Conservation (phyloP, 1,140 invertebrate species). For the Gryllus bimaculatus region DNA sequence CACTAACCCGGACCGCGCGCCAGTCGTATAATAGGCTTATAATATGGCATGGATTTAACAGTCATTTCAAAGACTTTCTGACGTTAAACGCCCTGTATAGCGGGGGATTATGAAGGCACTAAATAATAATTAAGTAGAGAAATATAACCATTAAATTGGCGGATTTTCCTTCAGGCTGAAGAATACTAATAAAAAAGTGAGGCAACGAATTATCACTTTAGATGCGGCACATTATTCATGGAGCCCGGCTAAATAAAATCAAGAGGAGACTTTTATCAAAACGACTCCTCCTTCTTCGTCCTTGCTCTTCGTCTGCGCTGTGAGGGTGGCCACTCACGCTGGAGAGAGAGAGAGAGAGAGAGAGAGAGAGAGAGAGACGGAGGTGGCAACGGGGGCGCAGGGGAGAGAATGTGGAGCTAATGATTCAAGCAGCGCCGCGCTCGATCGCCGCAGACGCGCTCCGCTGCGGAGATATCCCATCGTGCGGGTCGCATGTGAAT, state of each 20-base stretch:
- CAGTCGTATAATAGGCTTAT: not conserved
- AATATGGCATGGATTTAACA: not conserved
- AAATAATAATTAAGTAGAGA: slow-evolving; percentile 6
- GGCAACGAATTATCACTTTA: not conserved
- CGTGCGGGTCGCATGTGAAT: too few relatives aligned
- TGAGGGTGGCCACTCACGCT: not conserved
- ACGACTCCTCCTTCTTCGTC: not conserved
- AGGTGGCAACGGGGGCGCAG: too few relatives aligned
- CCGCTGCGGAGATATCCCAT: too few relatives aligned
- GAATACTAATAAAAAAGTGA: slow-evolving; percentile 6
- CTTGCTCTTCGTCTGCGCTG: not conserved
- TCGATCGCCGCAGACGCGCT: too few relatives aligned
- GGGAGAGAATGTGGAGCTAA: not conserved
- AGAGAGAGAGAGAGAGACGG: not conserved
- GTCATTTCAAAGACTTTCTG: not conserved
- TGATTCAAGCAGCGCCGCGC: not conserved
- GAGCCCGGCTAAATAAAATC: not conserved
- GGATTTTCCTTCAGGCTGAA: not conserved
- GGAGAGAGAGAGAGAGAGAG: not conserved
- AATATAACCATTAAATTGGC: slow-evolving; percentile 5
- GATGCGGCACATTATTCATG: not conserved
- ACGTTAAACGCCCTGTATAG: not conserved
- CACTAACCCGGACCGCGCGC: not conserved
- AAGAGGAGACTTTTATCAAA: not conserved
- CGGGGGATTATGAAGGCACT: not conserved